Evolutionary conservation across 2,797 vertebrate species (phyloP).

Genomic region (Melanotaenia pygmaea): DNA sequence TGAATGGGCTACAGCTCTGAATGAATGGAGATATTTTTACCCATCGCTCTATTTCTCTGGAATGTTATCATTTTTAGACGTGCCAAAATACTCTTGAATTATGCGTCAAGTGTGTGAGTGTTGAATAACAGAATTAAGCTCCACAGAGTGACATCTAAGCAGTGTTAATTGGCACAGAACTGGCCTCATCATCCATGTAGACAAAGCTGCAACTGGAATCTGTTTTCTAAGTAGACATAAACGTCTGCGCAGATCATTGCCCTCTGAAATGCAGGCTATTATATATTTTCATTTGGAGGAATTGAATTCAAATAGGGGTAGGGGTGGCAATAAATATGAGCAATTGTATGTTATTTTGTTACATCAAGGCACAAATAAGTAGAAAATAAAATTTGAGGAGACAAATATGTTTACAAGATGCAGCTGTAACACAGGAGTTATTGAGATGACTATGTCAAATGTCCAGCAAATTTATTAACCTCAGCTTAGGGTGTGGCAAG

Average conservation of each 20-base stretch:
- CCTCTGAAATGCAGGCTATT: conserved; percentile 3
- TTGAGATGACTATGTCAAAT: conserved; percentile 65
- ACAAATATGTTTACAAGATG: conserved; percentile 43
- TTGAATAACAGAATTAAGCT: conserved; percentile 57
- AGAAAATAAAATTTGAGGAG: conserved; percentile 18
- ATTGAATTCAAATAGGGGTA: neutral
- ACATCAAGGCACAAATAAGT: conserved; percentile 11
- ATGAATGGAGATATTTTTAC: conserved; percentile 76
- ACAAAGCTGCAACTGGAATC: conserved; percentile 30
- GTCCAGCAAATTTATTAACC: conserved; percentile 66
- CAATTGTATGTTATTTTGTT: conserved; percentile 14
- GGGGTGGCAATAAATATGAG: conserved; percentile 11
- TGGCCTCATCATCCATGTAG: conserved; percentile 17
- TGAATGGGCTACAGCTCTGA: conserved; percentile 55
- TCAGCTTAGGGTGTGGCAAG: conserved; percentile 73
- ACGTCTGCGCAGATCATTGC: conserved; percentile 21
- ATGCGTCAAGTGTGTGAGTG: conserved; percentile 39
- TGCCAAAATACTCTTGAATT: conserved; percentile 67
- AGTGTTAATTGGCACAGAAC: conserved; percentile 24
- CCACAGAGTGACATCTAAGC: conserved; percentile 50
- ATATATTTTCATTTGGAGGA: conserved; percentile 26
- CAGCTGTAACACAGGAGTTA: conserved; percentile 44
- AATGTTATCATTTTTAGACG: conserved; percentile 75
- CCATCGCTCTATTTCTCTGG: conserved; percentile 60
- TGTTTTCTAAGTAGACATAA: conserved; percentile 52